Evolutionary conservation across 2,113 vertebrate genomes (phyloP), one percentile per base, ranked within the genome.

Genomic region (Hiodon alosoides): DNA sequence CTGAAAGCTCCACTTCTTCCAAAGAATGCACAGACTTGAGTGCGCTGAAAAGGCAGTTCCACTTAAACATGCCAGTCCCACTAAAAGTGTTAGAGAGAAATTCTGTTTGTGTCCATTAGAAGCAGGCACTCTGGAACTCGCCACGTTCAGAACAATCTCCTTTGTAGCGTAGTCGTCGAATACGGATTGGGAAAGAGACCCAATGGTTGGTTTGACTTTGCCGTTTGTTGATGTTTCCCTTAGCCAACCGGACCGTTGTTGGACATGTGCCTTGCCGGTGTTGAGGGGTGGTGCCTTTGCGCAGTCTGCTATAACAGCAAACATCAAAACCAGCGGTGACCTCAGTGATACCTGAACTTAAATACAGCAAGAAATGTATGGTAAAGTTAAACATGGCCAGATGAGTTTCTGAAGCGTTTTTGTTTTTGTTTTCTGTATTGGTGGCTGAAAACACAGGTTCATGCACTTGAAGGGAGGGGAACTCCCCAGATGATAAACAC

Each of bases 401-500:
- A 31, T 31, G 31, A 31, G 31, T 31, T 31, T 31, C 31, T 31
- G 31, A 31, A 31, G 31, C 31, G 31, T 0, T 31, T 31, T 31
- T 31, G 0, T 31, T 60, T 67, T 65, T 48, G 48, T 54, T 67
- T n/a, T 53, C 51, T 71, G 52, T 61, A 50, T 66, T 73, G 58
- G 67, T 65, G 75, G 71, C 58, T 48, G 75, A 17, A 14, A 46
- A 70, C 3, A 31, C 13, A 58, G 69, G 77, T 72, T 75, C 71
- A 81, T 74, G 68, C 69, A 79, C 74, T 74, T 73, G 74, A 81
- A 82, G 77, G 70, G 57, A 60, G 48, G 31, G 31, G 50, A 57
- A 72, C 59, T 68, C 17, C 31, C 73, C 53, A 14, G 17, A 83
- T 76, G 77, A 73, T 74, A 57, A 89, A 84, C 84, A 84, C 84